phyloP scores from a whole-genome alignment of 2,888 invertebrate genomes.

The Melitaea athalia region DNA sequence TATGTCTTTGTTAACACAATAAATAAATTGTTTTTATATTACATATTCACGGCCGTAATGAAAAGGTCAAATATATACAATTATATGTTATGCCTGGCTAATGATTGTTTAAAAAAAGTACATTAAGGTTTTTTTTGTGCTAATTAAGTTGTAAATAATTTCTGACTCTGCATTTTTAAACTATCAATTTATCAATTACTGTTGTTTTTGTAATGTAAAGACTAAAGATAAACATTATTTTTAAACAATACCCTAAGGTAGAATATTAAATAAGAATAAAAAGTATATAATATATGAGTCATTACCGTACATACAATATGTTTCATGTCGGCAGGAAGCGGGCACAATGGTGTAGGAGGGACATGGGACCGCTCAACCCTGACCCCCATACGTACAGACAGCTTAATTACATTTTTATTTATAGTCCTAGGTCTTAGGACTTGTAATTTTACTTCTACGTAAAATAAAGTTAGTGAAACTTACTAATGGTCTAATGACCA shows the following conservation, averaged over 20 bases:
- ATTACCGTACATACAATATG: slow-evolving; percentile 11
- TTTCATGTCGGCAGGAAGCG: slow-evolving; percentile 40
- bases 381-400: slow-evolving; percentile 36
- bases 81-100: slow-evolving; percentile 2
- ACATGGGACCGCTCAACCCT: slow-evolving; percentile 40
- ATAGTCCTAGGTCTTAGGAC: slow-evolving; percentile 24
- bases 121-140: not conserved
- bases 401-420: slow-evolving; percentile 36
- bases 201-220: not conserved
- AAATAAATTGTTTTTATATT: slow-evolving; percentile 21
- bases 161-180: not conserved
- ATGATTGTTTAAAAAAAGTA: slow-evolving; percentile 11
- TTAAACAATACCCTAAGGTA: not conserved
- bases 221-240: not conserved
- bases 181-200: not conserved
- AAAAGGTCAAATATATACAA: slow-evolving; percentile 1
- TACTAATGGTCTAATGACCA: too few species aligned
- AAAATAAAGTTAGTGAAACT: too few species aligned
- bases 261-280: not conserved
- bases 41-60: slow-evolving; percentile 1
- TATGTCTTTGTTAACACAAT: slow-evolving; percentile 28
- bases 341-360: slow-evolving; percentile 41
- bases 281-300: slow-evolving; percentile 22
- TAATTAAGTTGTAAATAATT: not conserved
- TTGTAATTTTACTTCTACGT: not conserved